Conservation (phyloP, 1,140 invertebrate genomes). For the Drosophila bocki region DNA sequence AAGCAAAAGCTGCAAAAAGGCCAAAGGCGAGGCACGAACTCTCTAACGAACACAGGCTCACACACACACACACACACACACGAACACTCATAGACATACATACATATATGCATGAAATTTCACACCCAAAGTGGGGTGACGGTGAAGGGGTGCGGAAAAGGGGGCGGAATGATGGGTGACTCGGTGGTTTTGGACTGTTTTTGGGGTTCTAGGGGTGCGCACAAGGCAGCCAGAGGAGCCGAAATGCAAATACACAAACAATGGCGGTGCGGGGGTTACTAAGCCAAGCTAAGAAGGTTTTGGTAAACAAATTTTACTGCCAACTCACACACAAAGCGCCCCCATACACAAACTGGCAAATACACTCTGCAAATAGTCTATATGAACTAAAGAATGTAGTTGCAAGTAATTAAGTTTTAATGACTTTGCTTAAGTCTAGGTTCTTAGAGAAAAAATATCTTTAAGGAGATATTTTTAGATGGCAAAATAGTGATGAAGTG, state of each 20-base stretch:
- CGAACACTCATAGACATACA: constrained; percentile 41
- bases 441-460: background rate
- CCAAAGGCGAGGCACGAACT: constrained; percentile 60
- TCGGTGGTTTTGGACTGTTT: constrained; percentile 25
- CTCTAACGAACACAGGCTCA: constrained; percentile 30
- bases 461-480: background rate
- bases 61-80: background rate
- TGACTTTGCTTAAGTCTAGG: background rate
- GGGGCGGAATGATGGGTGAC: constrained; percentile 5
- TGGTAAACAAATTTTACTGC: constrained; percentile 77
- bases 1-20: constrained; percentile 69
- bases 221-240: constrained; percentile 45
- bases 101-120: constrained; percentile 75
- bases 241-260: constrained; percentile 82
- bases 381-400: constrained; percentile 7
- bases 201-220: constrained; percentile 4
- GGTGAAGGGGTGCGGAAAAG: constrained; percentile 20
- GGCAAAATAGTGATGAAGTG: background rate
- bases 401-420: constrained; percentile 12
- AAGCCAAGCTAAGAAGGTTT: constrained; percentile 83
- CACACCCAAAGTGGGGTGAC: constrained; percentile 56
- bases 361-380: constrained; percentile 15
- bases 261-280: constrained; percentile 77
- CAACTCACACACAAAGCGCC: constrained; percentile 54
- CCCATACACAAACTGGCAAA: constrained; percentile 35